Conservation (phyloP, 23 tunicate genomes). For the Diplosoma virens region DNA sequence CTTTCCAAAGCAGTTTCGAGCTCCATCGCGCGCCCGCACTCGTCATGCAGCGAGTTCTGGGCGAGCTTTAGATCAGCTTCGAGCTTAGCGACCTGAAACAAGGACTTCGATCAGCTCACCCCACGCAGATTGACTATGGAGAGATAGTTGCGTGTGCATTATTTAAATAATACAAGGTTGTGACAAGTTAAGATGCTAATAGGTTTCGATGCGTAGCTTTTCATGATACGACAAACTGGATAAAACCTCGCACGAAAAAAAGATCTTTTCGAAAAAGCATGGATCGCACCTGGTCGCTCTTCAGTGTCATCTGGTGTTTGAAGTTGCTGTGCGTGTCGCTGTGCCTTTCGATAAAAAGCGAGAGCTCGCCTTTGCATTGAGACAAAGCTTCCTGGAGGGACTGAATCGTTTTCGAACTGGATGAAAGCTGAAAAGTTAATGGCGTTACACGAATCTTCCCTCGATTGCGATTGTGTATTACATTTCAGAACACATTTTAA, state of each 20-base stretch:
- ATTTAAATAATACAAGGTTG: too few species aligned
- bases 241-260: background rate
- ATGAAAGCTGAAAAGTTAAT: conserved; percentile 12
- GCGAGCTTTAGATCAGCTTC: conserved; percentile 41
- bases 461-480: too few species aligned
- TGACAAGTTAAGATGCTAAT: too few species aligned
- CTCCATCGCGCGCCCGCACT: conserved; percentile 31
- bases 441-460: too few species aligned
- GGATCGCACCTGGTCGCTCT: conserved; percentile 42
- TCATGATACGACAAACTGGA: too few species aligned
- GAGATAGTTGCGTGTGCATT: too few species aligned
- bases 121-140: too few species aligned
- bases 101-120: too few species aligned
- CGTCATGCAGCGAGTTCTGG: conserved; percentile 20
- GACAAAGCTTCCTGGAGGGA: conserved; percentile 43
- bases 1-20: conserved; percentile 36
- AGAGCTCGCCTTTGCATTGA: conserved; percentile 53
- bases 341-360: conserved; percentile 38
- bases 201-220: too few species aligned
- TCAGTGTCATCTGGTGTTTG: conserved; percentile 44
- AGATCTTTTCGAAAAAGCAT: background rate
- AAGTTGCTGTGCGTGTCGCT: conserved; percentile 44
- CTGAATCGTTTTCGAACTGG: conserved; percentile 40
- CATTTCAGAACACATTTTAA: too few species aligned
- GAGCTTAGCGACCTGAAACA: conserved; percentile 53